phyloP scores from a whole-genome alignment of 2,797 vertebrate species.

The Brotula barbata region DNA sequence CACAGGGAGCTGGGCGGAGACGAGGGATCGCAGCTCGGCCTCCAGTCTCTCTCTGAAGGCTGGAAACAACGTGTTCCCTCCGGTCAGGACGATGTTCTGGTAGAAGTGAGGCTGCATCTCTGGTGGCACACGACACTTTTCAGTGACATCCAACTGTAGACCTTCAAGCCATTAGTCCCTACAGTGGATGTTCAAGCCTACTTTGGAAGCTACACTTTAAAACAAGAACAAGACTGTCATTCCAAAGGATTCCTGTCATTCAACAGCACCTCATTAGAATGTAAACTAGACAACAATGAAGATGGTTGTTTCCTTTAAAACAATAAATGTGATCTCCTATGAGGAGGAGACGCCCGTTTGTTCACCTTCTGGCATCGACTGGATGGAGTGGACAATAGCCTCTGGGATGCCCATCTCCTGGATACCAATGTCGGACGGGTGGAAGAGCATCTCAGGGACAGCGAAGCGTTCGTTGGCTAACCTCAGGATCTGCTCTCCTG shows the following conservation, averaged over 20 bases:
- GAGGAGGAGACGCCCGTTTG: too few relatives aligned
- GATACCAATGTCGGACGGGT: conserved; percentile 96
- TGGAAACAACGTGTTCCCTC: conserved; percentile 90
- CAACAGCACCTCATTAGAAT: too few relatives aligned
- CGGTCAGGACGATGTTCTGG: conserved; percentile 94
- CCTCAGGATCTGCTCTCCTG: conserved; percentile 94
- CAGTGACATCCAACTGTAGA: too few relatives aligned
- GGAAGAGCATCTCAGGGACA: conserved; percentile 96
- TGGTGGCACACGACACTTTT: conserved; percentile 57
- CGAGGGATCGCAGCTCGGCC: conserved; percentile 90
- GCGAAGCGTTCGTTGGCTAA: conserved; percentile 95
- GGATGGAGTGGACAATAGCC: conserved; percentile 90
- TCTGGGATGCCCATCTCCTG: conserved; percentile 98
- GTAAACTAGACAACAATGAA: too few relatives aligned
- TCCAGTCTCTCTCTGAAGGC: conserved; percentile 93
- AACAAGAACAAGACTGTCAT: too few relatives aligned
- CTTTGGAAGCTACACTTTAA: too few relatives aligned
- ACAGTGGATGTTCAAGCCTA: too few relatives aligned
- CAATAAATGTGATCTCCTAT: too few relatives aligned
- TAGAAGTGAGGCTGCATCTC: conserved; percentile 99
- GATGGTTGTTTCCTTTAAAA: background rate
- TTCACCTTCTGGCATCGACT: conserved; percentile 92
- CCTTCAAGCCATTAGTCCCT: too few relatives aligned
- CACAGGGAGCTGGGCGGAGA: conserved; percentile 90
- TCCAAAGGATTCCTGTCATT: too few relatives aligned